Conservation (phyloP, 2,113 vertebrate species). For the Forbesichthys papilliferus region DNA sequence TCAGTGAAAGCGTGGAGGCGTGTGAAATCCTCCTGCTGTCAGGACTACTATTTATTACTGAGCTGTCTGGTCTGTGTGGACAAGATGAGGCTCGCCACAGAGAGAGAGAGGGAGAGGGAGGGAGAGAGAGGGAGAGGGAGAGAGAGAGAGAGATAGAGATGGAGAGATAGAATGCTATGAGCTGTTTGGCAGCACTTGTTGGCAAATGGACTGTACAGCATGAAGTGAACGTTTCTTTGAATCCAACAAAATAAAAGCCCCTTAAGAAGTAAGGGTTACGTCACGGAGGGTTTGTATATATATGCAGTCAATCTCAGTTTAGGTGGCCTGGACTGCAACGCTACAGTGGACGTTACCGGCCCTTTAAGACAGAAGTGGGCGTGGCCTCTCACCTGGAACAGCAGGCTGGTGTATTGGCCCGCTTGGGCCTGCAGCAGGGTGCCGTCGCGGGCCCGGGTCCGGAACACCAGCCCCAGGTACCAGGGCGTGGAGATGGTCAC, state of each 20-base stretch:
- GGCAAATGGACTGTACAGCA: too few relatives aligned
- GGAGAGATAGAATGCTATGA: neutral
- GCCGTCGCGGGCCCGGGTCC: slow-evolving; percentile 84
- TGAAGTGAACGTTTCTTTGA: neutral
- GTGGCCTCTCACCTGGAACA: slow-evolving; percentile 84
- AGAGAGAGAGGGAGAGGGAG: neutral
- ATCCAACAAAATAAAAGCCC: neutral
- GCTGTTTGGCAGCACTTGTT: too few relatives aligned
- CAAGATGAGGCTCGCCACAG: neutral
- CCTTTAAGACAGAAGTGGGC: too few relatives aligned
- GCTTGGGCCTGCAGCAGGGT: slow-evolving; percentile 91
- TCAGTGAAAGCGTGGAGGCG: too few relatives aligned
- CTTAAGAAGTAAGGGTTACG: too few relatives aligned
- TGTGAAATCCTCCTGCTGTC: too few relatives aligned
- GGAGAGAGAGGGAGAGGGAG: neutral
- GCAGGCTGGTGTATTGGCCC: slow-evolving; percentile 87
- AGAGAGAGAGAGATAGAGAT: neutral
- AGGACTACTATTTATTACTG: too few relatives aligned
- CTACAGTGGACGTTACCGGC: too few relatives aligned
- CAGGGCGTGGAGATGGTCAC: slow-evolving; percentile 90
- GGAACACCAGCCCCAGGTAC: slow-evolving; percentile 93
- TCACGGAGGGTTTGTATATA: too few relatives aligned
- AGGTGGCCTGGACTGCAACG: neutral
- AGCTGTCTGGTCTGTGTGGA: neutral
- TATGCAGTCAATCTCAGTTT: too few relatives aligned